These are phyloP conservation scores for Perithous albicinctus DNA, from an alignment of 2,888 invertebrate species.

Conservation along the genomic window DNA sequence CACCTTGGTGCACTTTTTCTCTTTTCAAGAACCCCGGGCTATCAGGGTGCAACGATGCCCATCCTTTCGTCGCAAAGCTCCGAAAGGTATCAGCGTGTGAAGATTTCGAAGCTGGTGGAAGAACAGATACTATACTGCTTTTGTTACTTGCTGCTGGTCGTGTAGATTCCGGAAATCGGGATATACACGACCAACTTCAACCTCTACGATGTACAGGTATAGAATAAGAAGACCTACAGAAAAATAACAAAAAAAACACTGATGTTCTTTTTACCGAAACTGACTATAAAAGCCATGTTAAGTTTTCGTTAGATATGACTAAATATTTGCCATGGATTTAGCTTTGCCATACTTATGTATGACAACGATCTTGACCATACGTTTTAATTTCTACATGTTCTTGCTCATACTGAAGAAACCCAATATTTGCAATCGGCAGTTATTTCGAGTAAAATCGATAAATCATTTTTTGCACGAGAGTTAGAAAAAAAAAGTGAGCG, in stretches of 20 bases:
- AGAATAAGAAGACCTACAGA: not conserved
- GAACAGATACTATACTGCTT: constrained; percentile 40
- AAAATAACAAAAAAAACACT: not conserved
- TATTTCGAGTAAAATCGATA: constrained; percentile 22
- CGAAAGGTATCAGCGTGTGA: constrained; percentile 47
- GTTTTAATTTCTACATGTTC: not conserved
- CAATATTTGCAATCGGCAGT: not conserved
- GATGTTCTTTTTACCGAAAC: not conserved
- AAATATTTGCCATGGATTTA: not conserved
- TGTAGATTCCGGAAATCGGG: constrained; percentile 34
- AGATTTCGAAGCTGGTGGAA: constrained; percentile 54
- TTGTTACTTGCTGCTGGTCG: constrained; percentile 13
- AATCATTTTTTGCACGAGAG: not conserved
- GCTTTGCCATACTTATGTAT: not conserved
- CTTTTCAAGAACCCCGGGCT: constrained; percentile 34
- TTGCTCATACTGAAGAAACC: not conserved
- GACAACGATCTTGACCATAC: not conserved
- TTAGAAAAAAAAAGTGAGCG: not conserved
- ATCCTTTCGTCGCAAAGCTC: constrained; percentile 30
- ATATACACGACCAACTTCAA: not conserved
- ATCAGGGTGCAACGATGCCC: constrained; percentile 54
- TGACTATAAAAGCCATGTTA: too few relatives aligned
- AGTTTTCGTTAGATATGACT: too few relatives aligned
- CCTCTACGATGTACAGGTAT: not conserved
- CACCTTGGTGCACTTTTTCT: constrained; percentile 29